Percentiles rank a stretch among this genome's conserved stretches.
Evolutionary conservation across 2,888 invertebrate genomes (phyloP).

Genomic region (Sipha maydis): DNA sequence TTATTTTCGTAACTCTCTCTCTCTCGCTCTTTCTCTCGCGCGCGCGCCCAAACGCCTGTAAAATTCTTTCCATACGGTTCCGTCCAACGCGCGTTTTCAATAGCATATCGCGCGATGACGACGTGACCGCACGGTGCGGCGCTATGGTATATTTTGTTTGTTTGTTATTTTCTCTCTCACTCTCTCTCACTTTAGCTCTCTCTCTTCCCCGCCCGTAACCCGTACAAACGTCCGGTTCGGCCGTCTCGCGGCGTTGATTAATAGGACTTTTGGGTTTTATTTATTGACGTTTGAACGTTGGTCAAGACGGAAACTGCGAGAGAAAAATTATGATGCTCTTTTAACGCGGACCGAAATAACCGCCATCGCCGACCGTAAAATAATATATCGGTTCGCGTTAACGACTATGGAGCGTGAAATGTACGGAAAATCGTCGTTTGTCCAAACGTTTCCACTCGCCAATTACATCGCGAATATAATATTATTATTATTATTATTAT

Average conservation of each 20-base stretch:
- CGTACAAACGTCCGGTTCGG: not conserved
- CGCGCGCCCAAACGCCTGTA: not conserved
- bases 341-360: not conserved
- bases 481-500: too few species aligned
- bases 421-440: too few species aligned
- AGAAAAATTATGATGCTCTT: conserved; percentile 48
- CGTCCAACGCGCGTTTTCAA: not conserved
- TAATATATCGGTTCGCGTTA: not conserved
- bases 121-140: not conserved
- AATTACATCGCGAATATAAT: not conserved
- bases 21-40: not conserved
- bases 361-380: not conserved
- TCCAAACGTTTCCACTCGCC: too few species aligned
- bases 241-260: conserved; percentile 32
- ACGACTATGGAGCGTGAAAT: too few species aligned
- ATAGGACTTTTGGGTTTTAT: conserved; percentile 51
- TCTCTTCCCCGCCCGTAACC: too few species aligned
- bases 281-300: conserved; percentile 35
- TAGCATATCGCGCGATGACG: not conserved
- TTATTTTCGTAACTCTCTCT: not conserved
- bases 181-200: not conserved
- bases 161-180: conserved; percentile 24
- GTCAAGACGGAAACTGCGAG: not conserved
- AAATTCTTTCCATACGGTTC: conserved; percentile 10
- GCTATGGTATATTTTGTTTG: not conserved